Evolutionary conservation across 2,113 vertebrate species (phyloP).

Genomic region (Centropus bengalensis): DNA sequence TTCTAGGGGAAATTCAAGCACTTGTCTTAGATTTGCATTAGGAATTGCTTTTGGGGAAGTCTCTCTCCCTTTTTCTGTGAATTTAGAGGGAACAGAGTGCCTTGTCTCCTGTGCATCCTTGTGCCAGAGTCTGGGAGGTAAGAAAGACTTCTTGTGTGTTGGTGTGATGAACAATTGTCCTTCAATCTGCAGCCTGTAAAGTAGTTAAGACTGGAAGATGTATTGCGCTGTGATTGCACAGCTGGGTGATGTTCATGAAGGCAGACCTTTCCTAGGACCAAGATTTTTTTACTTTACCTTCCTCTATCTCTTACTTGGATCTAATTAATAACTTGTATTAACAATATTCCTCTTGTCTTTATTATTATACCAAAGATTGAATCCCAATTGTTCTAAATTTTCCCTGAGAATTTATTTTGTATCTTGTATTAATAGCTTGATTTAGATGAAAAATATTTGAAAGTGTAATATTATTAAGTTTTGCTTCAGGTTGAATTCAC

Average conservation of each 20-base stretch:
- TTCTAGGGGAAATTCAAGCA: not conserved
- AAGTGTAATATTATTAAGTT: not conserved
- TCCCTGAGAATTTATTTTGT: not conserved
- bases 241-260: not conserved
- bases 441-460: not conserved
- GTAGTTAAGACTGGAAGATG: not conserved
- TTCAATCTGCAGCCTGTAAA: not conserved
- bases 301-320: not conserved
- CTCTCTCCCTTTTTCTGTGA: rapidly evolving
- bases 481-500: not conserved
- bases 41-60: rapidly evolving
- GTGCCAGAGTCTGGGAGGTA: not conserved
- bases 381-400: not conserved
- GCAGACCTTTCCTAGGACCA: not conserved
- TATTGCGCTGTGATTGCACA: not conserved
- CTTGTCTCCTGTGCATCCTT: rapidly evolving
- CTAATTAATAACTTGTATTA: too few species aligned
- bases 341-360: not conserved
- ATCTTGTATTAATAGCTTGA: rapidly evolving
- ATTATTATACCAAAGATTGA: not conserved
- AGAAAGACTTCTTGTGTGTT: not conserved
- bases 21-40: not conserved
- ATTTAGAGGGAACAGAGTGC: rapidly evolving
- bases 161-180: not conserved
- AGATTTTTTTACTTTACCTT: not conserved